Evolutionary conservation across 2,113 vertebrate genomes (phyloP).

Genomic region (Rhombomys opimus): DNA sequence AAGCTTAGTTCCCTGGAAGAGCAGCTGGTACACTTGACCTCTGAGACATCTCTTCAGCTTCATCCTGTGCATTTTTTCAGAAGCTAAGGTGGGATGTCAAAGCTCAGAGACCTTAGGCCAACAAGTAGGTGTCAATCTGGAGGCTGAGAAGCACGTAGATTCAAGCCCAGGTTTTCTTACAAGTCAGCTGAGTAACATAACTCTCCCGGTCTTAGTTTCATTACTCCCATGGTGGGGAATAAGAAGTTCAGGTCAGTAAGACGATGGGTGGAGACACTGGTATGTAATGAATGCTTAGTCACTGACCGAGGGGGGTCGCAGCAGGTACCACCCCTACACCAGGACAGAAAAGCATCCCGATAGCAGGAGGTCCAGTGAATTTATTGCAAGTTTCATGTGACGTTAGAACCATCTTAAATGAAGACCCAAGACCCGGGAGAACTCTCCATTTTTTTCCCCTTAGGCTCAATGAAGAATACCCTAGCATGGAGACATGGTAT

Average conservation of each 20-base stretch:
- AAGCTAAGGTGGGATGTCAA: not conserved
- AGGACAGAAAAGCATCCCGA: not conserved
- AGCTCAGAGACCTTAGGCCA: not conserved
- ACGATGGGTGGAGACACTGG: not conserved
- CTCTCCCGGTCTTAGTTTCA: not conserved
- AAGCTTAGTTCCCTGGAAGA: not conserved
- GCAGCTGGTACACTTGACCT: not conserved
- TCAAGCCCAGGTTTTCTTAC: not conserved
- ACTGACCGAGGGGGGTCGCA: not conserved
- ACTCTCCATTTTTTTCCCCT: not conserved
- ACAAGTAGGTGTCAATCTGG: not conserved
- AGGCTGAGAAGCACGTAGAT: not conserved
- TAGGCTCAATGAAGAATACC: not conserved
- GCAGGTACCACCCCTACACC: not conserved
- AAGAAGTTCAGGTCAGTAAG: not conserved
- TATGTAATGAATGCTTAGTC: not conserved
- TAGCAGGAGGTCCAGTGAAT: no score
- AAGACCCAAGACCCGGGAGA: not conserved
- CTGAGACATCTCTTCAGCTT: not conserved
- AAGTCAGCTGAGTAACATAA: not conserved
- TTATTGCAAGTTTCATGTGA: not conserved
- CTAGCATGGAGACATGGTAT: not conserved
- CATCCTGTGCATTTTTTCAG: not conserved
- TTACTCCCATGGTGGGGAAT: not conserved
- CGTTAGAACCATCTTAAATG: not conserved